Evolutionary conservation across 2,113 vertebrate genomes (phyloP).

Genomic region (Tachysurus fulvidraco): DNA sequence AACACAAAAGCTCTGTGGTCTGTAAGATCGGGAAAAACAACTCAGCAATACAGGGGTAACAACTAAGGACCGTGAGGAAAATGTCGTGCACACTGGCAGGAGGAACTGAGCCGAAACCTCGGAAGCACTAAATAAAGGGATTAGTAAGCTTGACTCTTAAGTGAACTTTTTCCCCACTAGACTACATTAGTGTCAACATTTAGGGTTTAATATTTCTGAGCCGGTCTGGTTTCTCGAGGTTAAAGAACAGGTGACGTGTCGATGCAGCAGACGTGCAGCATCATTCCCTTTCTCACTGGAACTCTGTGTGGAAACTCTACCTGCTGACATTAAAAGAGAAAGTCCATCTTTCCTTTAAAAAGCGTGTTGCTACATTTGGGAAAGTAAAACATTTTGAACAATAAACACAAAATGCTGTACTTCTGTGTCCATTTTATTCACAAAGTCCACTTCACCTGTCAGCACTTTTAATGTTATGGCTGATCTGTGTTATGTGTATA

Average conservation of each 20-base stretch:
- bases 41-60: neutral
- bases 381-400: constrained; percentile 4
- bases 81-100: neutral
- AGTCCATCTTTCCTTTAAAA: constrained; percentile 29
- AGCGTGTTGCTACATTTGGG: neutral
- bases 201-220: constrained; percentile 17
- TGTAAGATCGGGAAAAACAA: neutral
- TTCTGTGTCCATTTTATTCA: neutral
- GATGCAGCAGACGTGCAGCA: neutral
- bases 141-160: neutral
- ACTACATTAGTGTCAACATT: neutral
- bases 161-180: neutral
- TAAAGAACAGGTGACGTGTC: constrained; percentile 6
- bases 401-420: too few species aligned
- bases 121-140: neutral
- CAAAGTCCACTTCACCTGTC: too few species aligned
- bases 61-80: neutral
- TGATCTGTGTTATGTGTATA: too few species aligned
- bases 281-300: constrained; percentile 40
- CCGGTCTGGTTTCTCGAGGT: neutral
- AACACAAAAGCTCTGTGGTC: neutral
- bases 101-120: neutral
- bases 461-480: too few species aligned
- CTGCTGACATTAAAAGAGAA: constrained; percentile 51
- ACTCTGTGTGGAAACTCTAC: constrained; percentile 31